Evolutionary conservation across 2,113 vertebrate species (phyloP).

Genomic region (Nannobrachium achirus): DNA sequence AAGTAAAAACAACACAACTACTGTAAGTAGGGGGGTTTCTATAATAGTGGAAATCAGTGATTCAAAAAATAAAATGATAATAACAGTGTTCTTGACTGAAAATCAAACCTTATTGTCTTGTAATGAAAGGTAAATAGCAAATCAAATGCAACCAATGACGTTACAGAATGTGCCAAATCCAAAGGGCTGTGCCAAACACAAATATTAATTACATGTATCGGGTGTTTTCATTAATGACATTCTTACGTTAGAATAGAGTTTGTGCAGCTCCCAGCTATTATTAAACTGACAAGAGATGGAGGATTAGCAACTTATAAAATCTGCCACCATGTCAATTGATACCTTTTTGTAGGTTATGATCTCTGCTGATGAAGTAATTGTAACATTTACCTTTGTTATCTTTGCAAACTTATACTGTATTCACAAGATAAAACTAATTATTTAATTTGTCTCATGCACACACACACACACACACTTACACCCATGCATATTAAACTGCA

Average conservation of each 20-base stretch:
- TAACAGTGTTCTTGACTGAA: slow-evolving; percentile 19
- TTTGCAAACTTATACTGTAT: neutral
- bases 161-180: too few relatives aligned
- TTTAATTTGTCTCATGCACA: neutral
- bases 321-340: neutral
- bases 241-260: slow-evolving; percentile 13
- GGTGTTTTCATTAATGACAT: slow-evolving; percentile 16
- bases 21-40: too few relatives aligned
- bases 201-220: slow-evolving; percentile 31
- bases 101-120: slow-evolving; percentile 11
- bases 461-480: slow-evolving; percentile 1
- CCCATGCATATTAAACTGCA: slow-evolving; percentile 17
- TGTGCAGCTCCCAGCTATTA: neutral
- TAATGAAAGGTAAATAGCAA: slow-evolving; percentile 14
- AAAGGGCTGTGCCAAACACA: slow-evolving; percentile 27
- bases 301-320: neutral
- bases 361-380: neutral
- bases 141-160: neutral
- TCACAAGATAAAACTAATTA: neutral
- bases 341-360: neutral
- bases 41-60: slow-evolving; percentile 8
- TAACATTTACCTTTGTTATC: neutral
- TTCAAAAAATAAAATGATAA: slow-evolving; percentile 33
- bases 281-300: slow-evolving; percentile 17
- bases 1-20: too few relatives aligned